Evolutionary conservation across 2,888 invertebrate species (phyloP), one percentile per base, ranked within the genome.

Genomic region (Lithophane leautieri): DNA sequence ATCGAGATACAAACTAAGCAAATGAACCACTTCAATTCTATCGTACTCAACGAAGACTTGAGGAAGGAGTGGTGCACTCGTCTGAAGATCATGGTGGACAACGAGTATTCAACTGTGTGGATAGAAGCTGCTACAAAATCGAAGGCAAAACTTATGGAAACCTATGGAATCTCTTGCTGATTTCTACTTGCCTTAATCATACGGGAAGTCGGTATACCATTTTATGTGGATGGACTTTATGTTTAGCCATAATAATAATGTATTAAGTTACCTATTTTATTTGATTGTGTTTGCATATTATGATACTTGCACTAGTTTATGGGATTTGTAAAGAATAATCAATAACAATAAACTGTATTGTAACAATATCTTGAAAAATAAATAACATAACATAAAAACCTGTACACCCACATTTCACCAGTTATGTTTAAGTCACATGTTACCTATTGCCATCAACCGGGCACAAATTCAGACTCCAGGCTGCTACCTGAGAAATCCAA

Each of bases 31-130:
- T 73, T 12, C 12, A 22, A 58, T 19, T 72, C 72, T 1, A 0
- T 1, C 9, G 6, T 54, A 34, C 54, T 72, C 4, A 54, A 19
- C 3, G 72, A 44, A 54, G 14, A 34, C 19, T 0, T 14, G 12
- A 58, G 73, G 22, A 40, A 40, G 16, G 22, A 22, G 3, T 28
- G 22, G 47, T 73, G 73, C 34, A 16, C 22, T 22, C 7, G 8
- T 4, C 25, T 73, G 22, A 47, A 47, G 16, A 74, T 74, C 22
- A 74, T 73, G 25, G 72, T 54, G 28, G 28, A 58, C 44, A 47
- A 19, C 22, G 69, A 71, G 69, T 71, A 71, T 69, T 50, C 70
- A 6, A 7, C 70, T 12, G 34, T 68, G 6, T 70, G 70, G 70
- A 14, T 50, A 12, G 47, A 70, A 50, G 68, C 70, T 47, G 70